Base-by-base conservation (phyloP, 2,113 vertebrate genomes). In the Gasterosteus nipponicus region DNA sequence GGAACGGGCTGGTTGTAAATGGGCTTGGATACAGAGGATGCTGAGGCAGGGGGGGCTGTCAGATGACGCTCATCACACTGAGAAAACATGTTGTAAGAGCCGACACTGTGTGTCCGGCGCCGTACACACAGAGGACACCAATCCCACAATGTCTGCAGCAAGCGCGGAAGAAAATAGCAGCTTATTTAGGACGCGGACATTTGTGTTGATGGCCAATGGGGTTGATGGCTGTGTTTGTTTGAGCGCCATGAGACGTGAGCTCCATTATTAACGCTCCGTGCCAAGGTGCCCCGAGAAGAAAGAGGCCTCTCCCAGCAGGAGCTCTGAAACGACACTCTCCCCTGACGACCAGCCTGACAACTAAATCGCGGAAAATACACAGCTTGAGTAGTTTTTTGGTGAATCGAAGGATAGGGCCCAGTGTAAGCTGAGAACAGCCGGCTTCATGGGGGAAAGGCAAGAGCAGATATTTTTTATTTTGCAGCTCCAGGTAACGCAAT, bases 1-100 rank as follows among this genome's bases (percentile, higher is more conserved):
- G 70, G 84, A 92, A 90, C 68, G 84, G 87, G 83, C 54, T 82
- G 73, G 56, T 81, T 60, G 59, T 77, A 85, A 89, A 87, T 87
- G 75, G 75, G 67, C 58, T 62, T 29, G 75, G 84, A 82, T 83
- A 73, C 63, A 19, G 77, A 59, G 67, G 82, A 86, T 82, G 84
- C 78, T 78, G 87, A 87, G 81, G 70, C 75, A 85, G 68, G 82
- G 47, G 47, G 65, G 78, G 77, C 81, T 86, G 82, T 91, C 84
- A 89, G 89, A 87, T 67, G 81, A 81, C 70, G 74, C 81, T 87
- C 81, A 85, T 87, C 86, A 71, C 68, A 59, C 49, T 66, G 70
- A 82, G 78, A 87, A 84, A 86, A 82, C 70, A 10, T 80, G 86
- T 61, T 60, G 57, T 61, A 59, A 49, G 66, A 78, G 42, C 39